These are phyloP conservation scores for Drosophila ezoana DNA, from an alignment of 2,888 invertebrate species.

Conservation along the genomic window DNA sequence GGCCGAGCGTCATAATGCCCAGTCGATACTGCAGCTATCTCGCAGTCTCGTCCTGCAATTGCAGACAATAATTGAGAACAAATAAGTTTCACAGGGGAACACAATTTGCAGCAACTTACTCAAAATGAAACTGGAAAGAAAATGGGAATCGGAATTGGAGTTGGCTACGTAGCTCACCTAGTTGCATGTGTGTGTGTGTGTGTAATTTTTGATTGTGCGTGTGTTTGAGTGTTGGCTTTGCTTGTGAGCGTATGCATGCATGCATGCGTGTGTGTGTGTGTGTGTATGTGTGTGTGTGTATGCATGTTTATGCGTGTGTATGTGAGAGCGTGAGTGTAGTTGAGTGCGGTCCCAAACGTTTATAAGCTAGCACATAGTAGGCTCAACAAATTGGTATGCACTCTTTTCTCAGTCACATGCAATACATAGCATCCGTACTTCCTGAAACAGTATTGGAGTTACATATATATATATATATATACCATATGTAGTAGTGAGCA, in stretches of 20 bases:
- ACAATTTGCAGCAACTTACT: neutral
- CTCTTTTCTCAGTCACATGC: conserved; percentile 22
- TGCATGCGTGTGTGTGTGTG: conserved; percentile 1
- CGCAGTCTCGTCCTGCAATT: conserved; percentile 95
- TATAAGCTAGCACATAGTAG: conserved; percentile 36
- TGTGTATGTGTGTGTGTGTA: neutral
- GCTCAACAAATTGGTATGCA: conserved; percentile 33
- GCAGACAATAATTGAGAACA: conserved; percentile 96
- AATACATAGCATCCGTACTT: conserved; percentile 49
- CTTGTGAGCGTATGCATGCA: neutral
- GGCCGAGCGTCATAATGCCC: conserved; percentile 97
- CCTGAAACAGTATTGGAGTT: conserved; percentile 57
- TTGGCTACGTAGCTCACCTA: conserved; percentile 6
- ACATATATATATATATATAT: conserved; percentile 1
- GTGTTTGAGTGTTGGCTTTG: neutral
- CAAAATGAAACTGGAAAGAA: conserved; percentile 5
- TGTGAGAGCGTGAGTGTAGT: conserved; percentile 5
- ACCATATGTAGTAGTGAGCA: conserved; percentile 26
- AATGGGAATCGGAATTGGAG: neutral
- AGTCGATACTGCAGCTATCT: conserved; percentile 92
- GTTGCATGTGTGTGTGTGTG: conserved; percentile 21
- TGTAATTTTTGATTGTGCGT: neutral
- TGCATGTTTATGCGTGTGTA: neutral
- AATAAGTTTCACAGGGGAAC: conserved; percentile 86
- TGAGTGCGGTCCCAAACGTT: conserved; percentile 16